Conservation (phyloP, 2,888 invertebrate genomes). For the Steinernema carpocapsae region DNA sequence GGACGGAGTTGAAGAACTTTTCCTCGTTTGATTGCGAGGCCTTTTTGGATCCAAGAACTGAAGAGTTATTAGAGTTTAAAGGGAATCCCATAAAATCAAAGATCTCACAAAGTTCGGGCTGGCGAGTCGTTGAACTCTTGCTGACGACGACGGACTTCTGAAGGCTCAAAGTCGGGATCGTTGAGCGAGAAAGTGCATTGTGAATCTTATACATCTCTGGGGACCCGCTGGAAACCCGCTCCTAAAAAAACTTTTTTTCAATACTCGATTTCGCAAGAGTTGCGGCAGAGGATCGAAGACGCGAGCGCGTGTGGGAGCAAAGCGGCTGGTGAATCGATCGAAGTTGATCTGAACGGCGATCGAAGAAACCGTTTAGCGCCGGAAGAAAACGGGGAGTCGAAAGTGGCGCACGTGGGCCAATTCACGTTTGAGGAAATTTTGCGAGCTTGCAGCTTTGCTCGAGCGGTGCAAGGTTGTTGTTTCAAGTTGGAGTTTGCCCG, state of each 20-base stretch:
- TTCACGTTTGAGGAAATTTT: no score
- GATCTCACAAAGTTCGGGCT: slow-evolving; percentile 12
- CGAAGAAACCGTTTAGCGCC: no score
- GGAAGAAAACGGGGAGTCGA: no score
- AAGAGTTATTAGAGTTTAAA: neutral
- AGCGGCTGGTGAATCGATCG: no score
- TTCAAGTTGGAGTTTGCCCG: no score
- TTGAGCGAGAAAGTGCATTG: slow-evolving; percentile 3
- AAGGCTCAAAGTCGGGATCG: slow-evolving; percentile 9
- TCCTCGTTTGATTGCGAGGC: neutral
- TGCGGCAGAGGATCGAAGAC: no score
- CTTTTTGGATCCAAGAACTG: neutral
- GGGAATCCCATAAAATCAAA: neutral
- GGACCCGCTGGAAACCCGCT: slow-evolving; percentile 4
- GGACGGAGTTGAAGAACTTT: neutral
- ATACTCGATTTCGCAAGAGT: no score
- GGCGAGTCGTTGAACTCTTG: neutral
- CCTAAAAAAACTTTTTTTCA: neutral
- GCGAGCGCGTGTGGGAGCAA: no score
- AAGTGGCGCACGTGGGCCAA: no score
- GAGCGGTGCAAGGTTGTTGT: no score
- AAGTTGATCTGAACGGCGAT: no score
- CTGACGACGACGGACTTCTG: slow-evolving; percentile 19
- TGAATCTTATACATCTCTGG: slow-evolving; percentile 15
- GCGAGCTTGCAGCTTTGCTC: no score